Percentiles rank a stretch among this genome's conserved stretches.
Evolutionary conservation across 2,888 invertebrate species (phyloP).

Genomic region (Clitarchus hookeri): DNA sequence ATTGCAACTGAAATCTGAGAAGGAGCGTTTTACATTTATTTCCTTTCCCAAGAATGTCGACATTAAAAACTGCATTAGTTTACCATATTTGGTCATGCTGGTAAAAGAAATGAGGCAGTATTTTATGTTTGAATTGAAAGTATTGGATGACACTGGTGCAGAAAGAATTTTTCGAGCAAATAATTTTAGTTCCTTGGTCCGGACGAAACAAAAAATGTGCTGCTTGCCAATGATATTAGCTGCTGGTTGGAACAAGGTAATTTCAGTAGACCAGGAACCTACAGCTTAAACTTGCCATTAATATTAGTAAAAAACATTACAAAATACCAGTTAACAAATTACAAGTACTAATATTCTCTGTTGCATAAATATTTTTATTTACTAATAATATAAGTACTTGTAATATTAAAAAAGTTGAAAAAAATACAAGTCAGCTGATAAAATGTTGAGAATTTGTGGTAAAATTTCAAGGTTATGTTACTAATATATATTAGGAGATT

Average conservation of each 20-base stretch:
- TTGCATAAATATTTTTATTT: too few relatives aligned
- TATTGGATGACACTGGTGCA: background rate
- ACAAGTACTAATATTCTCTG: too few relatives aligned
- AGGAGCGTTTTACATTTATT: background rate
- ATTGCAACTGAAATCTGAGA: background rate
- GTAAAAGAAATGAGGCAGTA: background rate
- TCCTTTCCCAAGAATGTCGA: background rate
- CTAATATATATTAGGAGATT: too few relatives aligned
- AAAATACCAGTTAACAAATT: too few relatives aligned
- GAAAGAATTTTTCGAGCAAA: background rate
- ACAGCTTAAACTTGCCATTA: too few relatives aligned
- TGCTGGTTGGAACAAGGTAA: constrained; percentile 11
- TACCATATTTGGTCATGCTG: background rate
- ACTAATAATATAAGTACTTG: too few relatives aligned
- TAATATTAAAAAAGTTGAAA: too few relatives aligned
- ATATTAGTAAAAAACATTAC: too few relatives aligned
- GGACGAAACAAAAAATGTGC: background rate
- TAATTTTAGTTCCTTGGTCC: background rate
- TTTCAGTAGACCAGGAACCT: too few relatives aligned
- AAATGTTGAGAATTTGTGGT: too few relatives aligned
- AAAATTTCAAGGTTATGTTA: too few relatives aligned
- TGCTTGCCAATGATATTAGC: background rate
- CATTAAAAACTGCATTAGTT: background rate
- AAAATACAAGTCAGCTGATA: too few relatives aligned
- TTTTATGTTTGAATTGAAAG: background rate